phyloP scores from a whole-genome alignment of 2,113 vertebrate genomes.

The Saimiri boliviensis region DNA sequence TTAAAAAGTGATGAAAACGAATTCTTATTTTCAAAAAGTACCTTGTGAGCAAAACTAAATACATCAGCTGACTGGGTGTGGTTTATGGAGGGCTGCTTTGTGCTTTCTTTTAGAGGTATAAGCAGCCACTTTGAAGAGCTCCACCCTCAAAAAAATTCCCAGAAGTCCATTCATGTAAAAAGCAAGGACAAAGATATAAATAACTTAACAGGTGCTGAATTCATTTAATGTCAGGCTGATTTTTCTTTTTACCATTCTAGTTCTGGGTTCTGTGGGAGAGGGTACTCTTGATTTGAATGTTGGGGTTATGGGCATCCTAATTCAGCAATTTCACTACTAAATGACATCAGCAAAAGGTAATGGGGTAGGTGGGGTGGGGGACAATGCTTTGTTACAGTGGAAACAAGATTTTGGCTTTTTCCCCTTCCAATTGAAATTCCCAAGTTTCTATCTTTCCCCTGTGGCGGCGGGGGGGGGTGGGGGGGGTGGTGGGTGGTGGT shows the following conservation, averaged over 20 bases:
- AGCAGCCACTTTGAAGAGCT: neutral
- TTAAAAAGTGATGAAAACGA: neutral
- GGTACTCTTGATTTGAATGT: neutral
- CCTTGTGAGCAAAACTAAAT: neutral
- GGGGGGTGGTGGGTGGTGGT: too few relatives aligned
- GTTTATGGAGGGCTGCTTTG: neutral
- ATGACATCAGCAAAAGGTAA: neutral
- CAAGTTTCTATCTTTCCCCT: neutral
- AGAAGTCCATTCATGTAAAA: neutral
- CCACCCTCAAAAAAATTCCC: neutral
- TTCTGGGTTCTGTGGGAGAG: neutral
- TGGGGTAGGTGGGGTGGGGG: too few relatives aligned
- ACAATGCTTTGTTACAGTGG: neutral
- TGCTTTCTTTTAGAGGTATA: neutral
- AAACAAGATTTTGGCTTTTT: neutral
- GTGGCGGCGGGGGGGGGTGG: too few relatives aligned
- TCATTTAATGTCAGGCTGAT: neutral
- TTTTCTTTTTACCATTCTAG: neutral
- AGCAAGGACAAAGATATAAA: neutral
- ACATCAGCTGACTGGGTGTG: neutral
- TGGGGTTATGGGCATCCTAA: neutral
- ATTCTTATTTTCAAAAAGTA: conserved; percentile 39
- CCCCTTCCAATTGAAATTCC: neutral
- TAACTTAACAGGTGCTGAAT: neutral
- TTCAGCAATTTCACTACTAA: neutral